Evolutionary conservation across 1,140 invertebrate genomes (phyloP), one percentile per base, ranked within the genome.

Genomic region (Metaphire vulgaris): DNA sequence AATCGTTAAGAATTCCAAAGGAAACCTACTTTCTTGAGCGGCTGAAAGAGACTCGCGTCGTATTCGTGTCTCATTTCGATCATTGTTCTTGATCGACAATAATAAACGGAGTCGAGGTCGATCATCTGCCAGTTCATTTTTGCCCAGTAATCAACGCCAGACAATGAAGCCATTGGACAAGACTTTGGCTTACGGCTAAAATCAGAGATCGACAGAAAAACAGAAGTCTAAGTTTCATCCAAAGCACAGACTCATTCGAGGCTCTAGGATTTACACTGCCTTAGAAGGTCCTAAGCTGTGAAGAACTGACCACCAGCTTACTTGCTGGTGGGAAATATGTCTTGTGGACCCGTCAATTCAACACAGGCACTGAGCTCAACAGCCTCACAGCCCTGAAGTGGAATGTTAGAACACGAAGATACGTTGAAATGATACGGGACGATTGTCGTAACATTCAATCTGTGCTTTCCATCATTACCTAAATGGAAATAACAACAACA

Each of bases 341-440:
- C 41, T 56, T 56, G 6, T 21, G 41, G 41, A 12, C 41, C 41
- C 6, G 6, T 56, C 6, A 56, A 21, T 56, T 56, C 41, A 21
- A 56, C 21, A 56, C 41, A 56, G 41, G 21, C 41, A 21, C 21
- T 21, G 6, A 56, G 6, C 6, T 56, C 41, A 12, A 56, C 41
- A 12, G 41, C 21, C 41, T 56, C 6, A 56, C 41, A 56, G 21
- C 41, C 21, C 6, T 12, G 41, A 21, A 56, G 41, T 21, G 41
- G 41, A 56, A 6, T 32, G 14, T 69, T 69, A 26, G 69, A 56
- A 76, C 82, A 83, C 0, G 72, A 29, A 6, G 81, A 79, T 30
- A 70, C 68, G 74, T 82, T 83, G 81, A 80, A 82, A 33, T 82
- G 77, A 74, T 76, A 79, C 0, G 82, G 81, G 41, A 85, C 74